These are phyloP conservation scores for Zaprionus vittiger DNA, from an alignment of 1,140 invertebrate genomes.

Conservation along the genomic window DNA sequence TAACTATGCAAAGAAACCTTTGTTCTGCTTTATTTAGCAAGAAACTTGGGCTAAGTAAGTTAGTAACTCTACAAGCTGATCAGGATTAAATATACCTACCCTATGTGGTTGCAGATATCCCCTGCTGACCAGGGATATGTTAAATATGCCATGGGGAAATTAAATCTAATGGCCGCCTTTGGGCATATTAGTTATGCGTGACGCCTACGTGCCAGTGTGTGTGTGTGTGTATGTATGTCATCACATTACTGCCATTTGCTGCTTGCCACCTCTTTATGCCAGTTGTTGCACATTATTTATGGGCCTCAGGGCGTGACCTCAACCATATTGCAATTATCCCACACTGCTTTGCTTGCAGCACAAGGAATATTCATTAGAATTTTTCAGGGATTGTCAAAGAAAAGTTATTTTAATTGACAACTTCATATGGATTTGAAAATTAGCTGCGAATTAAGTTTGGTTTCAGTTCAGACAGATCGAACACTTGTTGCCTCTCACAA, in stretches of 20 bases:
- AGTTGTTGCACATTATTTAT: slow-evolving; percentile 40
- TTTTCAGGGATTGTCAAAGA: background rate
- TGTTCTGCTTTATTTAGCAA: too few species aligned
- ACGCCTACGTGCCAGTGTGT: background rate
- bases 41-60: too few species aligned
- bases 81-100: too few species aligned
- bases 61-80: too few species aligned
- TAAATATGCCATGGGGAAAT: slow-evolving; percentile 46
- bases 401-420: too few species aligned
- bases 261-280: slow-evolving; percentile 27
- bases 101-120: too few species aligned
- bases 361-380: background rate
- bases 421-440: too few species aligned
- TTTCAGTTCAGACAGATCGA: too few species aligned
- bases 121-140: too few species aligned
- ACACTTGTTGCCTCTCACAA: background rate
- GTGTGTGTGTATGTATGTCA: slow-evolving; percentile 10
- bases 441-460: too few species aligned
- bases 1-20: too few species aligned
- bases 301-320: slow-evolving; percentile 8
- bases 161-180: slow-evolving; percentile 35
- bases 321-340: background rate
- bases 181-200: slow-evolving; percentile 22
- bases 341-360: background rate
- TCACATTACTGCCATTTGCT: slow-evolving; percentile 34